A percentile compares a stretch with the other conserved stretches of the same genome.
phyloP scores from a whole-genome alignment of 2,888 invertebrate species.

The Apamea sordens region DNA sequence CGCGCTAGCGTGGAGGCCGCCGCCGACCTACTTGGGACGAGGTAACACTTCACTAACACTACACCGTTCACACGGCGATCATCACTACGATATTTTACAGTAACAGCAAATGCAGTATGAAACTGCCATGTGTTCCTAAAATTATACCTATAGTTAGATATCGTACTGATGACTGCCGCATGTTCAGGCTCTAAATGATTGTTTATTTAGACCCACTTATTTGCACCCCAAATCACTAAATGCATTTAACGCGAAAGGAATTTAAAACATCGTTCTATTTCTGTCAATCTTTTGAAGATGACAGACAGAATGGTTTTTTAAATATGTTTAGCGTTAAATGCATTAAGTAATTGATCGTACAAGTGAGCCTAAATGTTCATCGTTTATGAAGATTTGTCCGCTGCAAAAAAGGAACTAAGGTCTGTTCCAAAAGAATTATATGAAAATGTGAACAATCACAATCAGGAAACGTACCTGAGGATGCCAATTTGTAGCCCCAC shows the following conservation, averaged over 20 bases:
- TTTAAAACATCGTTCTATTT: background rate
- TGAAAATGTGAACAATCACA: background rate
- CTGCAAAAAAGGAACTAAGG: background rate
- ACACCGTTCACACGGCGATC: background rate
- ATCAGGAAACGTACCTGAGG: background rate
- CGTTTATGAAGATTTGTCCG: background rate
- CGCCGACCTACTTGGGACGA: slow-evolving; percentile 22
- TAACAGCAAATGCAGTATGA: background rate
- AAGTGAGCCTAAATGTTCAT: background rate
- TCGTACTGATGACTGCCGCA: background rate
- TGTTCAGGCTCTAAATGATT: too few relatives aligned
- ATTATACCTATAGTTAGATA: background rate
- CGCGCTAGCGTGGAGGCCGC: slow-evolving; percentile 28
- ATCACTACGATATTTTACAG: background rate
- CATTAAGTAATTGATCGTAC: background rate
- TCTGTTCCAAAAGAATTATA: background rate
- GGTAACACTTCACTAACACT: slow-evolving; percentile 7
- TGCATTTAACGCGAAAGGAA: background rate
- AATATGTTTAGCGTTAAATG: background rate
- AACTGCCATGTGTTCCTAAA: background rate
- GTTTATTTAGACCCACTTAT: background rate
- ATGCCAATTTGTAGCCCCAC: too few relatives aligned
- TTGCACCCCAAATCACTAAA: background rate
- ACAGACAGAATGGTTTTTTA: background rate
- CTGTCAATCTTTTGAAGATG: background rate